Base-by-base conservation (phyloP, 1,140 invertebrate species). In the Monomorium pharaonis region DNA sequence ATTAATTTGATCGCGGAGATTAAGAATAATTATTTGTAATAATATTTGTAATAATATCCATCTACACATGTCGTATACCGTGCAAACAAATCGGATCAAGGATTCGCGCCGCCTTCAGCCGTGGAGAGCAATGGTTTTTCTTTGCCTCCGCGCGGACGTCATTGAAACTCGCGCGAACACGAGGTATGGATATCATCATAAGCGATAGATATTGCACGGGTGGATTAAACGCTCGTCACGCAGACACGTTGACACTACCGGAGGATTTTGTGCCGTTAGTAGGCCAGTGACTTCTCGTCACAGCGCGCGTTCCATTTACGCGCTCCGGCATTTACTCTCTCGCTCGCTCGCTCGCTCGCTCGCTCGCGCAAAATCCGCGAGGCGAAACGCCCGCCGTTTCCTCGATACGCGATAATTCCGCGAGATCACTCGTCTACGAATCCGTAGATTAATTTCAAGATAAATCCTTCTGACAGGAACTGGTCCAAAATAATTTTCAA, bases 231-330 rank as follows among this genome's bases (percentile, higher is more conserved):
- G 63, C 62, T 58, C 47, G 47, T 74, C 51, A 60, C 49, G 74
- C 75, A 67, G 86, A 83, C 84, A 74, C 83, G 60, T 89, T 84
- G 86, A 88, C 86, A 89, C 77, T 63, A 69, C 33, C 49, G 51
- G 81, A 24, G 63, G 65, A 74, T 81, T 86, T 86, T 88, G 78
- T 76, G 70, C 85, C 87, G 87, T 88, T 88, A 88, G 77, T 88
- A 88, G 87, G 87, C 85, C 87, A 86, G 51, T 33, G 76, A 80
- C 87, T 69, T 78, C 70, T 72, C 83, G 49, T 78, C 60, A 27
- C 60, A 49, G 75, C n/a, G 37, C n/a, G 75, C 27, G 58, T 78
- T 58, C 72, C 72, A 54, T 75, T 58, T 75, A 58, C 72, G 51
- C 51, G 9, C 12, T 33, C n/a, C 74, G 27, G 7, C 37, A 37